phyloP scores from a whole-genome alignment of 1,140 invertebrate species.

The Choristoneura fumiferana region DNA sequence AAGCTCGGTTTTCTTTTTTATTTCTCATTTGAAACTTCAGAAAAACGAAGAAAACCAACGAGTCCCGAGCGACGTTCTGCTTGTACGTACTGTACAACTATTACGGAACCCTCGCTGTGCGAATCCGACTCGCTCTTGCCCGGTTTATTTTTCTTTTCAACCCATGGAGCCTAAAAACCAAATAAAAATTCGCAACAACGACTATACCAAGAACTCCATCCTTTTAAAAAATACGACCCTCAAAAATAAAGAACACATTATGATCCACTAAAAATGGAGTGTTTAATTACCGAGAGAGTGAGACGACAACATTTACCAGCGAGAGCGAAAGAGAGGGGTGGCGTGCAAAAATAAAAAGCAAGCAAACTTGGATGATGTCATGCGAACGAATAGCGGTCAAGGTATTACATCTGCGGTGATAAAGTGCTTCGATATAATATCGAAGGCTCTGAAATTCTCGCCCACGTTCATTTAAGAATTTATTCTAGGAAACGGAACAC shows the following conservation, averaged over 20 bases:
- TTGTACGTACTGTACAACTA: too few relatives aligned
- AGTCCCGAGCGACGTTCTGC: too few relatives aligned
- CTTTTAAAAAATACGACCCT: conserved; percentile 5
- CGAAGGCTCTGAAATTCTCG: background rate
- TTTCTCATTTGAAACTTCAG: too few relatives aligned
- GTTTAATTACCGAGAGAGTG: conserved; percentile 16
- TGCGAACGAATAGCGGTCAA: conserved; percentile 65
- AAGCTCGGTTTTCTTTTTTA: too few relatives aligned
- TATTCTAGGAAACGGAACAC: too few relatives aligned
- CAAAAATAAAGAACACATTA: background rate
- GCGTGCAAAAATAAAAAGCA: conserved; percentile 63
- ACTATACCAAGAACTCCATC: background rate
- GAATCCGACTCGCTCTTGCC: too few relatives aligned
- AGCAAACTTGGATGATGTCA: conserved; percentile 60
- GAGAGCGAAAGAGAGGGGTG: conserved; percentile 42
- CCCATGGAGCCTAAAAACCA: too few relatives aligned
- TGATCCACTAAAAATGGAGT: conserved; percentile 4
- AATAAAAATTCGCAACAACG: too few relatives aligned
- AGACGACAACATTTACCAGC: background rate
- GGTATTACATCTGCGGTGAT: conserved; percentile 43
- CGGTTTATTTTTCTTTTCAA: too few relatives aligned
- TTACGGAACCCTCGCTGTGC: too few relatives aligned
- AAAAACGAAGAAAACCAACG: too few relatives aligned
- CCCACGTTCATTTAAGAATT: too few relatives aligned
- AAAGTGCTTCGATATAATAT: conserved; percentile 32